Evolutionary conservation across 2,888 invertebrate genomes (phyloP), one percentile per base, ranked within the genome.

Genomic region (Ennomos fuscantarius): DNA sequence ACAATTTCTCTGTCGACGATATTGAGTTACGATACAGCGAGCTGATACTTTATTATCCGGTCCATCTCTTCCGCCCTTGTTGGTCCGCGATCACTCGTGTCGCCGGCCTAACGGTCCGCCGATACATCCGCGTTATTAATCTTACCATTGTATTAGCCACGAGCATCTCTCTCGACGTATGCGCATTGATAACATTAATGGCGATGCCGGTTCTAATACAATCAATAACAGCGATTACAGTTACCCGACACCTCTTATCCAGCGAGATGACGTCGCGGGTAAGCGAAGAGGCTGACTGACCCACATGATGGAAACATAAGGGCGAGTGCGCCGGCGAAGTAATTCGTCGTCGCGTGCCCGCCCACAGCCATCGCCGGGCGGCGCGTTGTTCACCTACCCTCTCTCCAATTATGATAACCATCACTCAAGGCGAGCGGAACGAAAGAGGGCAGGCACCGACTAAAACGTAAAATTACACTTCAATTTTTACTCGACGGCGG

Each of bases 381-480:
- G 82, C 80, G 78, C 76, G 72, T 76, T 84, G 79, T 78, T 81
- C 84, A 84, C 83, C 87, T 86, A 90, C 90, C 89, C 90, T 88
- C 87, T 81, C 84, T 81, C 88, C 90, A 92, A 91, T 91, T 91
- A 90, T 84, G 90, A 91, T 92, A 92, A 91, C 89, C 85, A 91
- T 91, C 91, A 90, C 87, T 89, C 89, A 91, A 86, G 87, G 89
- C 89, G 85, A 90, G 90, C 89, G 91, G 90, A 91, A 91, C 91
- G 90, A 91, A 91, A 92, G 86, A 85, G 90, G 91, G 91, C 89
- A 89, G 90, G 86, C 85, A 89, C 89, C 84, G 79, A 86, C 87
- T 90, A 87, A 90, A 90, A 90, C 89, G 86, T 91, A 87, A 90
- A 91, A 92, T 91, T 92, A 91, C 89, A 85, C 90, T 89, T 90